Evolutionary conservation across 1,140 invertebrate species (phyloP).

Genomic region (Xylocopa sonorina): DNA sequence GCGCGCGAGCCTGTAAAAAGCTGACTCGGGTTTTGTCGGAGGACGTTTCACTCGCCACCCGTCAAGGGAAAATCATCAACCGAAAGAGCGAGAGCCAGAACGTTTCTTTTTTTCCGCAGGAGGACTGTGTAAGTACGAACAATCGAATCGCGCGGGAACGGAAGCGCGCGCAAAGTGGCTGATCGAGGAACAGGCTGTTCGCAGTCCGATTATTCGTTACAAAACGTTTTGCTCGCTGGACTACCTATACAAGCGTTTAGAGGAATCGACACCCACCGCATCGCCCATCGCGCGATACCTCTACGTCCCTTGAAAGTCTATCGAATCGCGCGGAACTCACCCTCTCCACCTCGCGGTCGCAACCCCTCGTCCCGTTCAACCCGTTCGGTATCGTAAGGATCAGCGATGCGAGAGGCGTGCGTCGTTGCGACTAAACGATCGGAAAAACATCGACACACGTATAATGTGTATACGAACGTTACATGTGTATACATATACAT

Average conservation of each 20-base stretch:
- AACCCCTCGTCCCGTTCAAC: neutral
- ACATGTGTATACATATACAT: conserved; percentile 15
- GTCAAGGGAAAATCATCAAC: neutral
- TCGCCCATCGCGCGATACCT: neutral
- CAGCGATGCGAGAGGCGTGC: conserved; percentile 19
- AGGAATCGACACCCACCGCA: neutral
- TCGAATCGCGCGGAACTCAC: neutral
- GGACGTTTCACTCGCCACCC: neutral
- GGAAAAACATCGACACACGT: conserved; percentile 42
- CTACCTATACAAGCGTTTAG: conserved; percentile 27
- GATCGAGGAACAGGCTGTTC: conserved; percentile 8
- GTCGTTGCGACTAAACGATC: conserved; percentile 39
- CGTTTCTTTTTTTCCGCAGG: neutral
- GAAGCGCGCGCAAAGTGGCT: neutral
- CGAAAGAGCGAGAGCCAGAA: neutral
- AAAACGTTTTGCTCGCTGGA: conserved; percentile 23
- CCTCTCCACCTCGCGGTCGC: too few relatives aligned
- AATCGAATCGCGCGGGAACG: neutral
- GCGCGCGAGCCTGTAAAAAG: conserved; percentile 4
- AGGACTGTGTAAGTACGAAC: conserved; percentile 6
- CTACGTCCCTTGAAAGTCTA: neutral
- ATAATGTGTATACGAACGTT: conserved; percentile 33
- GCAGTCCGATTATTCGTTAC: conserved; percentile 15
- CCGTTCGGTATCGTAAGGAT: conserved; percentile 2
- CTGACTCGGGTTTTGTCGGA: neutral